Evolutionary conservation across 1,140 invertebrate species (phyloP).

Genomic region (Helicorthomorpha holstii): DNA sequence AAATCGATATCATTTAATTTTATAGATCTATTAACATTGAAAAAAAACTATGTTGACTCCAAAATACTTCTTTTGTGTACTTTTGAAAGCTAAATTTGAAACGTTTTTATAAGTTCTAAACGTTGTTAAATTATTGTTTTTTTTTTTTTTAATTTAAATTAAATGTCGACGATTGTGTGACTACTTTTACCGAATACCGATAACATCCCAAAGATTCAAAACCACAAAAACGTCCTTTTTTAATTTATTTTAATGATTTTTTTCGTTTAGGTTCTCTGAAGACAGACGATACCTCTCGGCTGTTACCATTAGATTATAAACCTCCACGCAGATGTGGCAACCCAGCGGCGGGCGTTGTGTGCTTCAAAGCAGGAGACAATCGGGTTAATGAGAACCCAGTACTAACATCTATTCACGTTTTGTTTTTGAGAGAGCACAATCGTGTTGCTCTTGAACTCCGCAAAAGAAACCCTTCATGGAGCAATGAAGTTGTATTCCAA

Average conservation of each 20-base stretch:
- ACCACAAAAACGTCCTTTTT: no score
- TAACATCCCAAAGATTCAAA: no score
- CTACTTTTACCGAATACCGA: no score
- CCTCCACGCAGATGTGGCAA: background rate
- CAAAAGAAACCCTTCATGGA: conserved; percentile 67
- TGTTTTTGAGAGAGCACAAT: conserved; percentile 80
- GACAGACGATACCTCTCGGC: background rate
- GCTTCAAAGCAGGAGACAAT: conserved; percentile 47
- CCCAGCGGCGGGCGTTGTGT: background rate
- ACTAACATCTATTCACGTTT: conserved; percentile 59
- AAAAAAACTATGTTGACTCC: no score
- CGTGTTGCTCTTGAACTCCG: conserved; percentile 52
- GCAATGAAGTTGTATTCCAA: conserved; percentile 70
- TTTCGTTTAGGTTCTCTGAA: background rate
- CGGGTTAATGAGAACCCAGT: conserved; percentile 75
- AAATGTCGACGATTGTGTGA: no score
- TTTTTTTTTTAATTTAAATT: no score
- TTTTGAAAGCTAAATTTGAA: background rate
- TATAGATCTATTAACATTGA: no score
- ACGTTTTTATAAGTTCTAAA: no score
- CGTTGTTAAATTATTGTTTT: no score
- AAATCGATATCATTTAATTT: no score
- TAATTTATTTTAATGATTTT: background rate
- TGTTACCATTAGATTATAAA: background rate
- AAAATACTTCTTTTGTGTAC: background rate